Conservation (phyloP, 2,888 invertebrate genomes). For the Trissonchulus latispiculum region DNA sequence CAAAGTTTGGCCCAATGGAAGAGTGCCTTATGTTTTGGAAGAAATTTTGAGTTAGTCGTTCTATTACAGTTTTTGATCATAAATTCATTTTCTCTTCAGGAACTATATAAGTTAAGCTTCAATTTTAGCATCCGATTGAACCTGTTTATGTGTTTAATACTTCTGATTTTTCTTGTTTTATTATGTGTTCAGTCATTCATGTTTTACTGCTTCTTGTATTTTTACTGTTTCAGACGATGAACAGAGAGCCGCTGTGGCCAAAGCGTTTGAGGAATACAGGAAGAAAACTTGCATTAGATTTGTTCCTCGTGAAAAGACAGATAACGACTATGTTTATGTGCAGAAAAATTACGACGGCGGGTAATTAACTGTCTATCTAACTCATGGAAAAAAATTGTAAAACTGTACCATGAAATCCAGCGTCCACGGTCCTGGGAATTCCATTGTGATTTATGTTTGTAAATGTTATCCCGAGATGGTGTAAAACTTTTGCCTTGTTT, state of each 20-base stretch:
- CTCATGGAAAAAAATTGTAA: too few species aligned
- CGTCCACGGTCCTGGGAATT: too few species aligned
- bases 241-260: slow-evolving; percentile 49
- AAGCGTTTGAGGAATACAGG: slow-evolving; percentile 55
- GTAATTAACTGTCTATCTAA: slow-evolving; percentile 28
- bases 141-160: slow-evolving; percentile 5
- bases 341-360: slow-evolving; percentile 49
- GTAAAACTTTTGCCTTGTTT: too few species aligned
- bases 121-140: slow-evolving; percentile 10
- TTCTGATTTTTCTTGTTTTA: slow-evolving; percentile 1
- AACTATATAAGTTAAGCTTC: slow-evolving; percentile 29
- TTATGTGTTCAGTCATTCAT: slow-evolving; percentile 15
- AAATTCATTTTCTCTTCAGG: neutral
- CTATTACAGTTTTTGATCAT: neutral
- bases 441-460: too few species aligned
- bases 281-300: slow-evolving; percentile 58
- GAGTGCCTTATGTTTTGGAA: slow-evolving; percentile 41
- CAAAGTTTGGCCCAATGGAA: slow-evolving; percentile 38
- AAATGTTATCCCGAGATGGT: too few species aligned
- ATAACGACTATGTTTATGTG: slow-evolving; percentile 53
- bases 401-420: too few species aligned
- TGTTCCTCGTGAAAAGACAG: slow-evolving; percentile 53
- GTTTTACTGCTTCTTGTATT: neutral
- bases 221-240: slow-evolving; percentile 29
- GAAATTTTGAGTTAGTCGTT: slow-evolving; percentile 36